Evolutionary conservation across 53 echinoderm and acorn worm genomes (phyloP), one percentile per base, ranked within the genome.

Genomic region (Mesocentrotus franciscanus): DNA sequence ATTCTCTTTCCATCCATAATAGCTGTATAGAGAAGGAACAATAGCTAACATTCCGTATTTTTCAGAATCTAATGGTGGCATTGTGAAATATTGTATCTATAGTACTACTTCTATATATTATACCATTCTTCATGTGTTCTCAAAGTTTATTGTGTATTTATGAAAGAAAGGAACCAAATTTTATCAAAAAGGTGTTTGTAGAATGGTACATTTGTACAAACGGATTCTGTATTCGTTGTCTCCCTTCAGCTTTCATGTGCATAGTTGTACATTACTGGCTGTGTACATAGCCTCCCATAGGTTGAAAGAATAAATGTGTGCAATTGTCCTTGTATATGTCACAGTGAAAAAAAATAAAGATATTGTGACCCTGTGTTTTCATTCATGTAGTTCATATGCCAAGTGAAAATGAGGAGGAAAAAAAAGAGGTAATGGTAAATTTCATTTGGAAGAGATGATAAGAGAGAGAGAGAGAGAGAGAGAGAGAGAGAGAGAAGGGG

Each of bases 11-110:
- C 91, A 91, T 91, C 91, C 91, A 90, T 90, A 60, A 16, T 66
- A 66, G 36, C 13, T 66, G 22, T 34, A 22, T 64, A 70, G 15
- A 72, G 18, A 68, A 70, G n/a, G 18, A 49, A 92, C 29, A 75
- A 92, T 24, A 49, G 26, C 30, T 14, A 20, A 57, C 92, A 92
- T 92, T 92, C 74, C 74, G n/a, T 72, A 92, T 72, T 74, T 92
- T 92, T 64, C 92, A 75, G 92, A 92, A 60, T 34, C 17, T 75
- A 36, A 33, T 56, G 15, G 92, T 92, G 74, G 42, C 64, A 55
- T 71, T 92, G 92, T 92, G 92, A 92, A 92, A 92, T 42, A 49
- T 71, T 92, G 92, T 92, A 92, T 56, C 74, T 92, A 92, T 91
- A 91, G 91, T 91, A 91, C 91, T 91, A 91, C 91, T 91, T 62